Conservation (phyloP, 2,113 vertebrate genomes). For the Chlorodrepanis virens region DNA sequence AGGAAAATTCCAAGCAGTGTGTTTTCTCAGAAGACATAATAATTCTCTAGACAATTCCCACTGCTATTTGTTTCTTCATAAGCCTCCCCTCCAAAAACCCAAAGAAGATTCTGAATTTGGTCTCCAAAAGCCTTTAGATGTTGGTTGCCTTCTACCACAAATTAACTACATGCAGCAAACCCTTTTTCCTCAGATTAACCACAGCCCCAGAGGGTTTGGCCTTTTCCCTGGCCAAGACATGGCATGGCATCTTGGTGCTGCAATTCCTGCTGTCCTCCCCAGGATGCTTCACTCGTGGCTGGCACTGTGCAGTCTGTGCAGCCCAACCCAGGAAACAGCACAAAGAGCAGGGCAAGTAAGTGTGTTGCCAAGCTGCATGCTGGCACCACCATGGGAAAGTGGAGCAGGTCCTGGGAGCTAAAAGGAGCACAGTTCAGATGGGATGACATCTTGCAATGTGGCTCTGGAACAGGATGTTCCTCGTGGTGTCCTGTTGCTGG, state of each 20-base stretch:
- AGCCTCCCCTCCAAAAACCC: accelerated
- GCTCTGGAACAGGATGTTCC: not conserved
- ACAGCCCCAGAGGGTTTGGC: not conserved
- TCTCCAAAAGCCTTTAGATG: not conserved
- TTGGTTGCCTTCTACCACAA: not conserved
- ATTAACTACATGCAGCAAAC: not conserved
- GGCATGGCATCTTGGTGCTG: not conserved
- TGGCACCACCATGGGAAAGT: not conserved
- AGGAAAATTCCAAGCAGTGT: not conserved
- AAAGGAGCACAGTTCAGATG: not conserved
- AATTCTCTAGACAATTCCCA: not conserved
- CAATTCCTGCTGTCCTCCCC: not conserved
- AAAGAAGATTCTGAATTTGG: not conserved
- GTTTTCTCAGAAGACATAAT: not conserved
- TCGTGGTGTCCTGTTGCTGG: not conserved
- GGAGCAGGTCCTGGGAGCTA: not conserved
- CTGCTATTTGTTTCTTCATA: not conserved
- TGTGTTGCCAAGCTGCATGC: not conserved
- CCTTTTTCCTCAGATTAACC: not conserved
- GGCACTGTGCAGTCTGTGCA: not conserved
- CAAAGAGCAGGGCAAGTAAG: not conserved
- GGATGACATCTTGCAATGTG: not conserved
- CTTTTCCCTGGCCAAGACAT: not conserved
- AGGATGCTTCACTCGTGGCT: not conserved
- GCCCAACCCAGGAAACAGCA: not conserved